Evolutionary conservation across 2,888 invertebrate genomes (phyloP).

Genomic region (Nycteola revayana): DNA sequence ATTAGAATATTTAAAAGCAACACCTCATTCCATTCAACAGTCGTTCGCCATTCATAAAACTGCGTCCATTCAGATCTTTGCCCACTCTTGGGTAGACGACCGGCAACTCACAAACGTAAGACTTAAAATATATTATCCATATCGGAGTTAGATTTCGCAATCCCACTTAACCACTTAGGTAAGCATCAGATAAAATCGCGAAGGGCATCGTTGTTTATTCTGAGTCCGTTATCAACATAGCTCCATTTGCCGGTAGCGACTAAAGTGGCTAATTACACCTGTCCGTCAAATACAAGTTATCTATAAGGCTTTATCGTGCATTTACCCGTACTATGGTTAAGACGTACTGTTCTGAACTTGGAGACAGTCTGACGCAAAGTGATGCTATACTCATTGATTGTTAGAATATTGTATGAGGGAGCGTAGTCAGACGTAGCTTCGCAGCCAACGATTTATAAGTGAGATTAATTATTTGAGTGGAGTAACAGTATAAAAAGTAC

Average conservation of each 20-base stretch:
- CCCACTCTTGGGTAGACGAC: slow-evolving; percentile 3
- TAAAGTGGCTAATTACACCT: slow-evolving; percentile 70
- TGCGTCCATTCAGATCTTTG: slow-evolving; percentile 21
- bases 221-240: slow-evolving; percentile 50
- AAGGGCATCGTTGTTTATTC: slow-evolving; percentile 70
- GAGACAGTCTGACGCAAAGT: no score
- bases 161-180: slow-evolving; percentile 53
- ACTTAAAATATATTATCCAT: slow-evolving; percentile 14
- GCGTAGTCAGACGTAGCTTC: no score
- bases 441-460: no score
- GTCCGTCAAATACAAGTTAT: slow-evolving; percentile 65
- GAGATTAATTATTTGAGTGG: no score
- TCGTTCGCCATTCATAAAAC: slow-evolving; percentile 21
- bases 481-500: no score
- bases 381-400: no score
- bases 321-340: slow-evolving; percentile 44
- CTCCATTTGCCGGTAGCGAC: slow-evolving; percentile 56
- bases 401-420: no score
- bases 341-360: slow-evolving; percentile 27
- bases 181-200: slow-evolving; percentile 51
- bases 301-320: slow-evolving; percentile 59
- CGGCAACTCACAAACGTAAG: no score
- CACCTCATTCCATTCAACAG: not conserved
- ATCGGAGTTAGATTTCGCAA: slow-evolving; percentile 46
- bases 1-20: no score